A percentile compares a stretch with the other conserved stretches of the same genome.
Conservation (phyloP, 2,113 vertebrate genomes). For the Himantopus leucocephalus region DNA sequence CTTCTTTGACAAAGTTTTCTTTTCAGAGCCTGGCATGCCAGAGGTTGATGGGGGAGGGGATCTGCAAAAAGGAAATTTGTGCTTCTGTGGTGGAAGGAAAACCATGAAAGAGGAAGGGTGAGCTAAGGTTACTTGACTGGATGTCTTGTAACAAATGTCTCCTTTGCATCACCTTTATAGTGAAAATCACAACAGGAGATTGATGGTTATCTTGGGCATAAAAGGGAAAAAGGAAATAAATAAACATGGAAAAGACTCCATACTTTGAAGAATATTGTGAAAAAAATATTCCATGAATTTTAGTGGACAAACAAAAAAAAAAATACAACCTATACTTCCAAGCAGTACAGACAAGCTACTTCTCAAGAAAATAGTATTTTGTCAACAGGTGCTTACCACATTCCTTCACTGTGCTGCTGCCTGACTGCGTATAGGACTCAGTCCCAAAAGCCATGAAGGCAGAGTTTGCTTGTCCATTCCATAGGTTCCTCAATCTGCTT, state of each 20-base stretch:
- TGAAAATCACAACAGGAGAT: neutral
- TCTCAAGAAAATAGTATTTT: neutral
- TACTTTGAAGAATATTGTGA: neutral
- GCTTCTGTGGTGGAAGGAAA: slow-evolving; percentile 1
- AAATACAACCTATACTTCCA: neutral
- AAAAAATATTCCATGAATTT: neutral
- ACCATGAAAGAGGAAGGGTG: slow-evolving; percentile 15
- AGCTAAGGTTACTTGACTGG: slow-evolving; percentile 24
- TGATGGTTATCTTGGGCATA: neutral
- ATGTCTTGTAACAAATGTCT: neutral
- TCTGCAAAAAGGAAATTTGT: neutral
- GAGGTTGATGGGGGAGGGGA: slow-evolving; percentile 7
- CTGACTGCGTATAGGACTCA: neutral
- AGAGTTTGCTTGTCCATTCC: neutral
- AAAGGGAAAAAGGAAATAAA: neutral
- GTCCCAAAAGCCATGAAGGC: neutral
- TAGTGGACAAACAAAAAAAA: neutral
- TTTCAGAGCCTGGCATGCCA: neutral
- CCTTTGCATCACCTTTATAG: neutral
- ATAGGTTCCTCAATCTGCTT: neutral
- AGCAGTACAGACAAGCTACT: neutral
- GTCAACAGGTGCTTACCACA: neutral
- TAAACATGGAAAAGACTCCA: neutral
- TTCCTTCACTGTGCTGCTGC: neutral
- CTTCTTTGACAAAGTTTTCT: slow-evolving; percentile 28